These are phyloP conservation scores for Limonius californicus DNA, from an alignment of 1,140 invertebrate genomes.

Conservation along the genomic window DNA sequence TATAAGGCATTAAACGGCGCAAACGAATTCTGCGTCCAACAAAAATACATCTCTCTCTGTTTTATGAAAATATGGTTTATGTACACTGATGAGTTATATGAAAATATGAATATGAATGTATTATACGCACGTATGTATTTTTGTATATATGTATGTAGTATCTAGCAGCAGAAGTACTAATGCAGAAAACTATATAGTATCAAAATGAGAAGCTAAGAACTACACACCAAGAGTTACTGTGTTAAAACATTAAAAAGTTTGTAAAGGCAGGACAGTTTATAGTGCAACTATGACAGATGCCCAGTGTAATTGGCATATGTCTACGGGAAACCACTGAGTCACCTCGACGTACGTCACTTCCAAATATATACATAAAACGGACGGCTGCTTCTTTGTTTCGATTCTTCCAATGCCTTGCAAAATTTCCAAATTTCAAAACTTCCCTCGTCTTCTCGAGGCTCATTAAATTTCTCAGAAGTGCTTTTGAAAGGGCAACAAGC, in stretches of 20 bases:
- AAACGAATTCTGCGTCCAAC: constrained; percentile 25
- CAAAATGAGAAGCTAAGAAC: constrained; percentile 46
- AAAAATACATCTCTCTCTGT: constrained; percentile 45
- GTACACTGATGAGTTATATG: constrained; percentile 40
- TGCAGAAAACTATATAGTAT: constrained; percentile 43
- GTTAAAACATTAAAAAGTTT: constrained; percentile 37
- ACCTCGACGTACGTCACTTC: background rate
- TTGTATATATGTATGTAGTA: constrained; percentile 20
- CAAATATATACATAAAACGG: constrained; percentile 11
- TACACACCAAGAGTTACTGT: constrained; percentile 42
- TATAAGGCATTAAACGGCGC: constrained; percentile 45
- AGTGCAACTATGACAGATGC: constrained; percentile 16
- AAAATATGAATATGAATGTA: constrained; percentile 22
- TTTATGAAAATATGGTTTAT: constrained; percentile 47
- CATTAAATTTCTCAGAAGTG: background rate
- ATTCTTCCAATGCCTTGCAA: background rate
- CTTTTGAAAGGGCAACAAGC: too few species aligned
- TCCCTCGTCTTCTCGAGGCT: background rate
- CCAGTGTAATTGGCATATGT: constrained; percentile 4
- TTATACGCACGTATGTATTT: constrained; percentile 11
- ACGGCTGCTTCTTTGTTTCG: constrained; percentile 6
- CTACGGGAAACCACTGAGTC: background rate
- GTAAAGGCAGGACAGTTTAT: constrained; percentile 24
- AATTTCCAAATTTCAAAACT: background rate
- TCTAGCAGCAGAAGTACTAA: constrained; percentile 40